Base-by-base conservation (phyloP, 2,888 invertebrate genomes). In the Tiphia femorata region DNA sequence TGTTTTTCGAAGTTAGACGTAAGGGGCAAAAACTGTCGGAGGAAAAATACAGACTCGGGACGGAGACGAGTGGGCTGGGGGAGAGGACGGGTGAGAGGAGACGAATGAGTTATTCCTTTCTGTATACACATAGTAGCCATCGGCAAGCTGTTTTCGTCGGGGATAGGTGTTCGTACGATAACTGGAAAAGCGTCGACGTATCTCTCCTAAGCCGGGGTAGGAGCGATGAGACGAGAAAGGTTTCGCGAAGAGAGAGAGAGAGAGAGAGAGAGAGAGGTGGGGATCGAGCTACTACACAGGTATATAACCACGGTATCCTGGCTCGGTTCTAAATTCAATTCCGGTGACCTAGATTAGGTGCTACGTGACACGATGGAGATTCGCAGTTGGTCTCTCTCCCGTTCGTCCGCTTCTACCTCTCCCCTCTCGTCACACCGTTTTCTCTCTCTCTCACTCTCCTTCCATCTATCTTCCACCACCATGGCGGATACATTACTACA, bases 311-410 rank as follows among this genome's bases (percentile, higher is more conserved):
- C 35, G 30, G 20, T 37, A 47, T 49, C 46, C 47, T 37, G 49
- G 35, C 58, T 56, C 27, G 49, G 41, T 66, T 67, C 62, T 64
- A 66, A 67, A 66, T 74, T 68, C 69, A 72, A 74, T 75, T 72
- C 62, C 49, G 59, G 55, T 73, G 74, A 69, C 73, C 74, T 60
- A 73, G 62, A 73, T 75, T 72, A 74, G 64, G 62, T 63, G 58
- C 49, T 64, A 68, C 62, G 61, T 58, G 69, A 65, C 56, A 54
- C 46, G 53, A 55, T 58, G 43, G 55, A 57, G 54, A 58, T 67
- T 64, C 58, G 37, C 49, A 21, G 38, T 40, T 17, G 49, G 19
- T 41, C 20, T 25, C 23, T 20, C 17, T 40, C 23, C 17, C 48
- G 33, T 52, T 56, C 42, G 40, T 27, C 49, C 49, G 41, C 20